phyloP scores from a whole-genome alignment of 2,888 invertebrate genomes.

The Andrena flavipes region DNA sequence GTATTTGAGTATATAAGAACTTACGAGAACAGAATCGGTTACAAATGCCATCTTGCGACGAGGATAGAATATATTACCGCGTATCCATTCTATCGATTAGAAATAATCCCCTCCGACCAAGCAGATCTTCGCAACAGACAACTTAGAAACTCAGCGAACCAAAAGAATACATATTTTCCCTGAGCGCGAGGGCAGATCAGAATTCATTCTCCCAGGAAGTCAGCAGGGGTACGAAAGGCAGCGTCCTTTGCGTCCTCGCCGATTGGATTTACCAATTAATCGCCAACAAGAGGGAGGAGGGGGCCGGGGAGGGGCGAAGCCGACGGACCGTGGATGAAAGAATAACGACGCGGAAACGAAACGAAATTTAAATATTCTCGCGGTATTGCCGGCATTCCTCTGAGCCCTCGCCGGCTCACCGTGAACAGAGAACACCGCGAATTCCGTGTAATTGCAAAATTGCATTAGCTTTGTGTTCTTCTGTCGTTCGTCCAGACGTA shows the following conservation, averaged over 20 bases:
- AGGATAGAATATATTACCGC: no score
- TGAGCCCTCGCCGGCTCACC: slow-evolving; percentile 51
- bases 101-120: no score
- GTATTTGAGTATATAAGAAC: no score
- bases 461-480: slow-evolving; percentile 83
- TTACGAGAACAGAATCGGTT: no score
- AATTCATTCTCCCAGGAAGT: slow-evolving; percentile 23
- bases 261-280: slow-evolving; percentile 81
- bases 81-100: no score
- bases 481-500: slow-evolving; percentile 79
- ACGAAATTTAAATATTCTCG: slow-evolving; percentile 80
- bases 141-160: background rate
- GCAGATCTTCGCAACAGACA: background rate
- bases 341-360: slow-evolving; percentile 81
- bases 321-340: slow-evolving; percentile 74
- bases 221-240: slow-evolving; percentile 48
- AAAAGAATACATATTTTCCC: background rate
- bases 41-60: no score
- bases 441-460: slow-evolving; percentile 81
- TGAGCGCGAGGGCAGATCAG: background rate
- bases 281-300: slow-evolving; percentile 46
- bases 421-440: slow-evolving; percentile 64
- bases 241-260: slow-evolving; percentile 63
- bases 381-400: slow-evolving; percentile 72
- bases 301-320: slow-evolving; percentile 53